Conservation (phyloP, 1,140 invertebrate species). For the Drosophila navojoa region DNA sequence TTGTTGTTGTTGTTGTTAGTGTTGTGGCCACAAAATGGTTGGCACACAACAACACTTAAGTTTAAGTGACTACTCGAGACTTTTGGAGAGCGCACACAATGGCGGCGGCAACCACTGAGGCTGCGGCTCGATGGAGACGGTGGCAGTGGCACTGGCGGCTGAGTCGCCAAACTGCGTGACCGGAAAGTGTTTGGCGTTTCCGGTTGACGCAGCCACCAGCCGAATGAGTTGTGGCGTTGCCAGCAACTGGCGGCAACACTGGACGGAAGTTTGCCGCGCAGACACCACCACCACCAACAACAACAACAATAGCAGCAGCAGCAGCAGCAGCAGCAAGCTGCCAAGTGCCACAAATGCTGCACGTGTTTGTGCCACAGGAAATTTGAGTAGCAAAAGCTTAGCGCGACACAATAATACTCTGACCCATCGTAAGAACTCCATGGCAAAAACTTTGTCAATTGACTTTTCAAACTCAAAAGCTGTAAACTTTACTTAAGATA, state of each 20-base stretch:
- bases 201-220: constrained; percentile 63
- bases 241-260: constrained; percentile 30
- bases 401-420: constrained; percentile 8
- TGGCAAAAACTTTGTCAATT: no score
- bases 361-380: constrained; percentile 43
- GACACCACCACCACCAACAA: constrained; percentile 57
- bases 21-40: constrained; percentile 76
- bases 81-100: constrained; percentile 41
- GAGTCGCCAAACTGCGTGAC: constrained; percentile 67
- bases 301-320: constrained; percentile 41
- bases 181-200: constrained; percentile 77
- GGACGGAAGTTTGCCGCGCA: constrained; percentile 62
- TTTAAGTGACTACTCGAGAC: constrained; percentile 79
- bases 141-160: constrained; percentile 23
- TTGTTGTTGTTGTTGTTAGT: constrained; percentile 34
- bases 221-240: constrained; percentile 29
- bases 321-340: not conserved
- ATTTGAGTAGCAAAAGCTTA: constrained; percentile 2
- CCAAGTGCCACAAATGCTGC: constrained; percentile 31
- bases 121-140: not conserved
- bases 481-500: not conserved
- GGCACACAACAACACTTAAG: constrained; percentile 75
- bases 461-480: no score
- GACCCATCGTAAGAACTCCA: not conserved
- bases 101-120: constrained; percentile 3